These are phyloP conservation scores for Chiloscyllium plagiosum DNA, from an alignment of 2,113 vertebrate species.

Conservation along the genomic window DNA sequence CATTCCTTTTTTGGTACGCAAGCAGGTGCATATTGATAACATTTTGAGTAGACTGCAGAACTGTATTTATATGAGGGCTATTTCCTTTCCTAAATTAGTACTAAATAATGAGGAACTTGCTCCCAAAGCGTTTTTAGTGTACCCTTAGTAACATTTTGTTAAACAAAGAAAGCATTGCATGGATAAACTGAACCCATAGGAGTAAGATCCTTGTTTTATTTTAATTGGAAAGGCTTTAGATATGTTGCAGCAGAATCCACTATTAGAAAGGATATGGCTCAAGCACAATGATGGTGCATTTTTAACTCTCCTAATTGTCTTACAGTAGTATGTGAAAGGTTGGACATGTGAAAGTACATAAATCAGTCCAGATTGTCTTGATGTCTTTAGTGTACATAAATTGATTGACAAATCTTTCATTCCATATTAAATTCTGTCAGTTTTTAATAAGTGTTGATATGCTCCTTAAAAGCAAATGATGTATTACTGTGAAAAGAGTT, in stretches of 20 bases:
- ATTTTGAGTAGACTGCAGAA: conserved; percentile 67
- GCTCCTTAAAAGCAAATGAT: background rate
- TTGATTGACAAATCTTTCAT: background rate
- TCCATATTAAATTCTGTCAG: background rate
- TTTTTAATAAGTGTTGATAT: background rate
- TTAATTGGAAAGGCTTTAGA: background rate
- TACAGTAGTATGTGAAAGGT: background rate
- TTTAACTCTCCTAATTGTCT: background rate
- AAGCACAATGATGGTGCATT: background rate
- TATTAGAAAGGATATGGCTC: background rate
- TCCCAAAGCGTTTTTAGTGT: background rate
- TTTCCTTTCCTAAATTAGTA: background rate
- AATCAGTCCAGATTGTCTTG: background rate
- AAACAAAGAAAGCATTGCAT: background rate
- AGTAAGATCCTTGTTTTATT: background rate
- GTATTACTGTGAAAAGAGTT: background rate
- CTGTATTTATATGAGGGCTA: conserved; percentile 62
- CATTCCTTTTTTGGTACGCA: conserved; percentile 68
- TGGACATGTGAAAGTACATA: background rate
- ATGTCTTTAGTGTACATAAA: background rate
- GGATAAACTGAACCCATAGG: too few species aligned
- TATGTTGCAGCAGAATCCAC: background rate
- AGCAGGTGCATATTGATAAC: conserved; percentile 65
- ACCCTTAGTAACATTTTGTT: background rate
- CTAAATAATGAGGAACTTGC: background rate